These are phyloP conservation scores for Chrysemys picta DNA, from an alignment of 2,113 vertebrate species.

Conservation along the genomic window DNA sequence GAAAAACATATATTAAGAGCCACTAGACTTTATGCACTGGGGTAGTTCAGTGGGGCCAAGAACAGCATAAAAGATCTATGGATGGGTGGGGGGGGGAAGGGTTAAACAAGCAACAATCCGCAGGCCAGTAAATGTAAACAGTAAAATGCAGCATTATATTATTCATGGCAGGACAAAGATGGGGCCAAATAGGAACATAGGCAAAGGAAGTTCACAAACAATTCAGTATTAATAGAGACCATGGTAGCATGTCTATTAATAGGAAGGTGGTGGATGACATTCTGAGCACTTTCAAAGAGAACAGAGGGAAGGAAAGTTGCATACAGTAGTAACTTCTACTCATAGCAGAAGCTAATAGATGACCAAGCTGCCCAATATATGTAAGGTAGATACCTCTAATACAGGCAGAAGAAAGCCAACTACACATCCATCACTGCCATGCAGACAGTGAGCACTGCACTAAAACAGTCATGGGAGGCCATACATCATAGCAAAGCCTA, in stretches of 20 bases:
- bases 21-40: not conserved
- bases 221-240: fast-evolving
- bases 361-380: not conserved
- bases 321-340: constrained; percentile 18
- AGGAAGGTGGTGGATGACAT: not conserved
- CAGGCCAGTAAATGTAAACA: not conserved
- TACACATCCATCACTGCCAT: not conserved
- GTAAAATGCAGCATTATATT: fast-evolving
- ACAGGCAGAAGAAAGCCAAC: not conserved
- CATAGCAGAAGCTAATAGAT: not conserved
- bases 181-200: not conserved
- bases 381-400: not conserved
- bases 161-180: not conserved
- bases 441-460: not conserved
- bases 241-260: not conserved
- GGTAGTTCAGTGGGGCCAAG: not conserved
- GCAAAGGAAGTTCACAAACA: not conserved
- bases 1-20: not conserved
- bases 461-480: not conserved
- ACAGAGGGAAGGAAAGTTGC: constrained; percentile 20
- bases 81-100: not conserved
- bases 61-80: not conserved
- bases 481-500: not conserved
- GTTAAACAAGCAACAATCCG: not conserved
- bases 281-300: not conserved